Evolutionary conservation across 2,888 invertebrate species (phyloP).

Genomic region (Steromphala cineraria): DNA sequence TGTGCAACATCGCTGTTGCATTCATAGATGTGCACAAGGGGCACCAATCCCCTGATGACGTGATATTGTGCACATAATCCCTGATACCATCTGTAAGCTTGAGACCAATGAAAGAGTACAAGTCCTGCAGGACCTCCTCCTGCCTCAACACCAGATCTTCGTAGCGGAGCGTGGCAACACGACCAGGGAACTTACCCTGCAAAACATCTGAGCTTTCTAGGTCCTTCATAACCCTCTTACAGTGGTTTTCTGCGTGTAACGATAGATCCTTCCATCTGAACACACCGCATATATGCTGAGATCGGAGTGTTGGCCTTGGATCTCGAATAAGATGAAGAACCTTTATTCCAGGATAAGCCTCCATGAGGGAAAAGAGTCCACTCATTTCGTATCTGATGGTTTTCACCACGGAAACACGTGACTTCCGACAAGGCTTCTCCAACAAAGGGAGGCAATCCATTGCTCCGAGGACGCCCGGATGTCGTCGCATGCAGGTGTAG

Average conservation of each 20-base stretch:
- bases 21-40: not conserved
- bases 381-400: conserved; percentile 5
- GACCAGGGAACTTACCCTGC: not conserved
- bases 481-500: not conserved
- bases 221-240: not conserved
- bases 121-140: not conserved
- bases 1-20: not conserved
- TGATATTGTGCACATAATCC: not conserved
- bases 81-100: not conserved
- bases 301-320: not conserved
- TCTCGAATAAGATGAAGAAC: conserved; percentile 19
- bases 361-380: not conserved
- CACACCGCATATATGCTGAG: not conserved
- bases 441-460: not conserved
- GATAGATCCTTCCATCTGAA: not conserved
- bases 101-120: conserved; percentile 6
- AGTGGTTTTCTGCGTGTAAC: not conserved
- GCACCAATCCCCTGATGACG: not conserved
- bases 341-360: not conserved
- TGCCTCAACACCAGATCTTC: not conserved
- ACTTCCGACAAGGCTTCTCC: not conserved
- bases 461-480: not conserved
- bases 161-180: not conserved
- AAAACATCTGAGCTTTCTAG: not conserved
- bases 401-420: not conserved